These are phyloP conservation scores for Micronycteris hirsuta DNA, from an alignment of 2,113 vertebrate species.

Conservation along the genomic window DNA sequence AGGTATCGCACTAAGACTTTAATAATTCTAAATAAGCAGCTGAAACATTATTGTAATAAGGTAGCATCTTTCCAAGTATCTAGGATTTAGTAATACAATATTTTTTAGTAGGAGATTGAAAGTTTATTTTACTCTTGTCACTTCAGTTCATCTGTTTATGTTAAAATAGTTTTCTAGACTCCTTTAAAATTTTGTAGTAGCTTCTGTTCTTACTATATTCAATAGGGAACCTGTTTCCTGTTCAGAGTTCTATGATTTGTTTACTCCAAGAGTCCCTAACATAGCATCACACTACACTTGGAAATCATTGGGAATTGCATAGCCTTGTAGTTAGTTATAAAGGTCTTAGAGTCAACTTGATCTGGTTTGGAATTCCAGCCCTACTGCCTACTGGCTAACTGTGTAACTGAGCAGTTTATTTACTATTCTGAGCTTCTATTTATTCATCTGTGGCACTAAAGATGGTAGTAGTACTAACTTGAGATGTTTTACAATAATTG, in stretches of 20 bases:
- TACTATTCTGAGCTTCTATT: not conserved
- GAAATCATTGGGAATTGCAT: not conserved
- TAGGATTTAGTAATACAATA: not conserved
- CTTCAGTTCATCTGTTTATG: not conserved
- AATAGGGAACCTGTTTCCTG: not conserved
- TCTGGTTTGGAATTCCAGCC: not conserved
- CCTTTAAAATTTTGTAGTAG: not conserved
- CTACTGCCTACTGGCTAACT: not conserved
- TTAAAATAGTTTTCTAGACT: slow-evolving; percentile 39
- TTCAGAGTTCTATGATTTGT: not conserved
- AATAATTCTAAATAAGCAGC: not conserved
- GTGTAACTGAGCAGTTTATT: not conserved
- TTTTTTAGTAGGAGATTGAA: not conserved
- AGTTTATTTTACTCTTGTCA: slow-evolving; percentile 10
- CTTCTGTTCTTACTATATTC: not conserved
- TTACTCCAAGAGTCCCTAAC: not conserved
- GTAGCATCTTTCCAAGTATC: not conserved
- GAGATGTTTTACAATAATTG: not conserved
- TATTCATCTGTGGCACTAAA: not conserved
- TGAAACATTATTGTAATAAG: not conserved
- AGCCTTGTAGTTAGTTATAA: not conserved
- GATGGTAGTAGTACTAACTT: not conserved
- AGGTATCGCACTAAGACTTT: not conserved
- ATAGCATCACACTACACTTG: not conserved
- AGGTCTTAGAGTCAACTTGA: not conserved